Evolutionary conservation across 2,113 vertebrate genomes (phyloP).

Genomic region (Arothron firmamentum): DNA sequence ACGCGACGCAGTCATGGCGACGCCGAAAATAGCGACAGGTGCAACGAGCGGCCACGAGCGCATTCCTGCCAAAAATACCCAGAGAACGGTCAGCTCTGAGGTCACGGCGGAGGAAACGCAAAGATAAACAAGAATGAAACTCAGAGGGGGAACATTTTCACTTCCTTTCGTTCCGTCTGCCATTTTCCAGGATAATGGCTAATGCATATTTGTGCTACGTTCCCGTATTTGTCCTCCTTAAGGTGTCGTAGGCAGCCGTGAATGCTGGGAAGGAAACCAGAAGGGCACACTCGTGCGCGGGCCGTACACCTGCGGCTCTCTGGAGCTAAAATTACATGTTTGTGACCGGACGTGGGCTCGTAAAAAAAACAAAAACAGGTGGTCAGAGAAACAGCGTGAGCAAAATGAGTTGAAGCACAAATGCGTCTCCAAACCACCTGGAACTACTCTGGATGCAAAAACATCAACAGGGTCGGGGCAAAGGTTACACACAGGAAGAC

Average conservation of each 20-base stretch:
- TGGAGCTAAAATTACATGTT: too few species aligned
- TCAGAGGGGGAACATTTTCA: too few species aligned
- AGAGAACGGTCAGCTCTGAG: conserved; percentile 14
- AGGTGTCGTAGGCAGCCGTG: conserved; percentile 10
- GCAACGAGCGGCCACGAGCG: conserved; percentile 43
- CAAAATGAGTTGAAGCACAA: too few species aligned
- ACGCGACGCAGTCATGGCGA: conserved; percentile 12
- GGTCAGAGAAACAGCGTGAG: neutral
- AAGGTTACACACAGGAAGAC: too few species aligned
- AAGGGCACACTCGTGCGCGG: conserved; percentile 47
- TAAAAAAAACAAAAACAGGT: neutral
- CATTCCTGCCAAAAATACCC: conserved; percentile 42
- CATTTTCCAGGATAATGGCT: too few species aligned
- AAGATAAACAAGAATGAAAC: neutral
- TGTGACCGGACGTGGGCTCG: too few species aligned
- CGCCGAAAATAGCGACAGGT: conserved; percentile 51
- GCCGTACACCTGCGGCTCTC: conserved; percentile 6
- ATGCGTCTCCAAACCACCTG: too few species aligned
- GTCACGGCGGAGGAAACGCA: conserved; percentile 15
- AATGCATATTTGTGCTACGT: too few species aligned
- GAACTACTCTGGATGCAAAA: too few species aligned
- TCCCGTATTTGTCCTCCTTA: too few species aligned
- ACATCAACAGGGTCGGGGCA: too few species aligned
- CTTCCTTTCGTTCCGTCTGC: too few species aligned
- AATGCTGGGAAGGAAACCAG: conserved; percentile 61